Base-by-base conservation (phyloP, 1,140 invertebrate species). In the Zophobas atratus region DNA sequence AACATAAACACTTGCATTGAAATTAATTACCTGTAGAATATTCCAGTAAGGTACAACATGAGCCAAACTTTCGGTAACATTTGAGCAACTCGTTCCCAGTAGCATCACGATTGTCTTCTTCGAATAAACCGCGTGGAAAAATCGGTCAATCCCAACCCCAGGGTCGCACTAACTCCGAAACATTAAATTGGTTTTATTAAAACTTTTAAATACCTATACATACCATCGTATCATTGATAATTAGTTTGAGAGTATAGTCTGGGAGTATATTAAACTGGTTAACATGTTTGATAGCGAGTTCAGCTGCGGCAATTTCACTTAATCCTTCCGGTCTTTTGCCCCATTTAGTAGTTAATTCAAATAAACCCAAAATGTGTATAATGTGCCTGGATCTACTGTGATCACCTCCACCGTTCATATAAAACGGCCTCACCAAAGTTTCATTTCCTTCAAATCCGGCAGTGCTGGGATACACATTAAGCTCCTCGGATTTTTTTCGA, bases 11-110 rank as follows among this genome's bases (percentile, higher is more conserved):
- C 4, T 5, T 4, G 3, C 5, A 56, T 63, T 63, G 41, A 70
- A 49, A 49, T 48, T n/a, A 35, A 33, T 63, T 88, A 96, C 94
- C 90, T 97, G 93, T 5, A 97, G 90, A 79, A 97, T 94, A 84
- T 97, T 97, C 95, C 95, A 97, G 84, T 97, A 95, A 6, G 95
- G 94, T 6, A 95, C 94, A 74, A 97, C 93, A 87, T 97, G 95
- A 2, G 96, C 96, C 48, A 98, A 88, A 79, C 93, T 94, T 87
- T 97, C 95, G 0, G 95, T 97, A 34, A 97, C 95, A 82, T 97
- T 95, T 0, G 95, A 96, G 84, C 95, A 97, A 0, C 94, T 93
- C 0, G 94, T 93, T n/a, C 95, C 95, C 43, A 98, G 87, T 32
- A 97, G 84, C 89, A 97, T 93, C 33, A 92, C 82, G 2, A 92